Evolutionary conservation across 2,113 vertebrate species (phyloP).

Genomic region (Mesembrinibis cayennensis): DNA sequence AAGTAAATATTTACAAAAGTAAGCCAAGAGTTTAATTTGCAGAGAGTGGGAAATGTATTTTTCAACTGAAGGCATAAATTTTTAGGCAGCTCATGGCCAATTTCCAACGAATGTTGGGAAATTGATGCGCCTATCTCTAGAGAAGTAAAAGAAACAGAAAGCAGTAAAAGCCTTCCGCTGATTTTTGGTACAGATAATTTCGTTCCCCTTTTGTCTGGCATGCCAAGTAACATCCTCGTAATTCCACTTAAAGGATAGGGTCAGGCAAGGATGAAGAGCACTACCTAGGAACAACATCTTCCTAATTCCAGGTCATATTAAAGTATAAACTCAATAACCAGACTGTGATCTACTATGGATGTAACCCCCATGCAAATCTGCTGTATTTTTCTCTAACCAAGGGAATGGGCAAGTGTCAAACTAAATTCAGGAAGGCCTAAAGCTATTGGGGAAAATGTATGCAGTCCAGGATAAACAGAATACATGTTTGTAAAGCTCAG

Average conservation of each 20-base stretch:
- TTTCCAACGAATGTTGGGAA: slow-evolving; percentile 33
- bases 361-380: not conserved
- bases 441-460: not conserved
- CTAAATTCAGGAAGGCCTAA: not conserved
- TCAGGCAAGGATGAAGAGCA: not conserved
- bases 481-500: not conserved
- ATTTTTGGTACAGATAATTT: not conserved
- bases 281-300: not conserved
- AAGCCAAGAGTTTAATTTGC: not conserved
- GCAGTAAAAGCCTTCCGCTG: not conserved
- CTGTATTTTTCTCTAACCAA: not conserved
- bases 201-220: not conserved
- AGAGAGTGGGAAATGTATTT: slow-evolving; percentile 46
- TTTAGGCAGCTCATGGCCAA: slow-evolving; percentile 24
- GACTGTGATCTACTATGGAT: not conserved
- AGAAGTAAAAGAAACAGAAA: not conserved
- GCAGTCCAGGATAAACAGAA: not conserved
- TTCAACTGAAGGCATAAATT: slow-evolving; percentile 55
- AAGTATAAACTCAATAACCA: not conserved
- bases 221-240: not conserved
- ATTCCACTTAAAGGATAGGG: not conserved
- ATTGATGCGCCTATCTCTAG: not conserved
- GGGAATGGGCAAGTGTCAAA: not conserved
- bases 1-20: slow-evolving; percentile 72
- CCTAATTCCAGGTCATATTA: accelerated